These are phyloP conservation scores for Brotula barbata DNA, from an alignment of 2,797 vertebrate species.

Conservation along the genomic window DNA sequence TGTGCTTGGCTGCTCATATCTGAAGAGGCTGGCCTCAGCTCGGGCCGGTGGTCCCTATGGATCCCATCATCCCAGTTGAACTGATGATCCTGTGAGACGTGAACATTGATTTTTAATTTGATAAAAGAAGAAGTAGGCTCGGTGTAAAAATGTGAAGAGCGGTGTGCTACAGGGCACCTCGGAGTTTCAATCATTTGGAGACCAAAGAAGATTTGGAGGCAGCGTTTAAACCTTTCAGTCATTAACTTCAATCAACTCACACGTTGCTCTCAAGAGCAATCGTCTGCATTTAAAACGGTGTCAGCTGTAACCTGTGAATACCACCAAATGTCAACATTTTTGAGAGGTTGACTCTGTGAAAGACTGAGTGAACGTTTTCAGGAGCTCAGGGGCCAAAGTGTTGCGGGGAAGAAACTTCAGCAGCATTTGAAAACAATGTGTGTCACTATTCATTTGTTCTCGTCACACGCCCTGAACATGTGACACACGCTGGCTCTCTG, in stretches of 20 bases:
- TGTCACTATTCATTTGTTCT: slow-evolving; percentile 63
- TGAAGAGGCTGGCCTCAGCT: slow-evolving; percentile 86
- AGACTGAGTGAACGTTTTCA: slow-evolving; percentile 6
- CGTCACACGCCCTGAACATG: slow-evolving; percentile 48
- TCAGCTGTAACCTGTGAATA: slow-evolving; percentile 34
- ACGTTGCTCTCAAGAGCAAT: slow-evolving; percentile 30
- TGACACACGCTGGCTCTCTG: slow-evolving; percentile 50
- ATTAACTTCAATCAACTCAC: neutral
- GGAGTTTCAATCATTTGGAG: slow-evolving; percentile 1
- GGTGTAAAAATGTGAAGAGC: neutral
- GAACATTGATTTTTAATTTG: neutral
- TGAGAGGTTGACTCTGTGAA: neutral
- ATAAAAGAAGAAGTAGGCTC: slow-evolving; percentile 2
- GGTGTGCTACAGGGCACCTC: neutral
- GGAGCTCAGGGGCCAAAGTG: slow-evolving; percentile 19
- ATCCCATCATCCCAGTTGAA: slow-evolving; percentile 94
- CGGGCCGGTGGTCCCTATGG: slow-evolving; percentile 91
- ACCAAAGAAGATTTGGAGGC: no score
- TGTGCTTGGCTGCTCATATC: slow-evolving; percentile 90
- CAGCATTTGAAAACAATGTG: slow-evolving; percentile 50
- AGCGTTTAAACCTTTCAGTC: slow-evolving; percentile 15
- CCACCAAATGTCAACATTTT: slow-evolving; percentile 28
- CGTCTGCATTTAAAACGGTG: slow-evolving; percentile 36
- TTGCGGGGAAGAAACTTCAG: slow-evolving; percentile 43
- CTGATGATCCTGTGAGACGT: slow-evolving; percentile 88